Conservation (phyloP, 2,888 invertebrate species). For the Pristionchus arcanus region DNA sequence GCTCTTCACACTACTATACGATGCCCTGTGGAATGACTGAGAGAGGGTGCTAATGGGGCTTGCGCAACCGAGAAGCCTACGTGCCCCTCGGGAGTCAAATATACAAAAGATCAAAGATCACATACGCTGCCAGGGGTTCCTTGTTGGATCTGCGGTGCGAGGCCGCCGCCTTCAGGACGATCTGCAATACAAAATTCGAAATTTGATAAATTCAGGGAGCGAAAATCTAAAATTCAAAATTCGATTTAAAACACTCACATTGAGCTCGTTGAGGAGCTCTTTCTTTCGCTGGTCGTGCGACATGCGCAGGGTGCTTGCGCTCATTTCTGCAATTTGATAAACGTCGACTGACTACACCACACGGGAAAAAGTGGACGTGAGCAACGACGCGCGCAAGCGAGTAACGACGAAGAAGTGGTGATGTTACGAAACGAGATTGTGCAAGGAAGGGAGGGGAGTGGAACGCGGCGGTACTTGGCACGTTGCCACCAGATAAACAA, state of each 20-base stretch:
- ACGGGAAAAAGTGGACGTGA: neutral
- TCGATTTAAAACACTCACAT: constrained; percentile 33
- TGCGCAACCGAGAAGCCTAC: neutral
- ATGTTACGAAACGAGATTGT: constrained; percentile 1
- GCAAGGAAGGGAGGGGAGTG: neutral
- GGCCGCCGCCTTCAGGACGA: constrained; percentile 67
- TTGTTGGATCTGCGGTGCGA: constrained; percentile 59
- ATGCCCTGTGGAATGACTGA: neutral
- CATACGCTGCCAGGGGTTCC: constrained; percentile 65
- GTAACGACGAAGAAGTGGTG: neutral
- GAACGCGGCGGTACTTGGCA: neutral
- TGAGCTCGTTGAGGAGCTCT: constrained; percentile 66
- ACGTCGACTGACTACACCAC: constrained; percentile 7
- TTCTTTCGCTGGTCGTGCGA: constrained; percentile 56
- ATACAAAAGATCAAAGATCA: constrained; percentile 6
- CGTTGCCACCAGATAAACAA: constrained; percentile 20
- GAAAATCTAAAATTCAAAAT: neutral
- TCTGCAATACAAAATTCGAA: constrained; percentile 37
- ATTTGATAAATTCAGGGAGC: neutral
- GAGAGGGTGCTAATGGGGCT: neutral
- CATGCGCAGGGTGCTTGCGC: constrained; percentile 49
- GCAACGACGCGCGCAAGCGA: neutral
- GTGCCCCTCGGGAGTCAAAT: neutral
- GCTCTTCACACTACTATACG: neutral
- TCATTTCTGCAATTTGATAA: constrained; percentile 36